Percentiles rank a stretch among this genome's conserved stretches.
Evolutionary conservation across 2,888 invertebrate species (phyloP).

Genomic region (Sphaeridia pumilis): DNA sequence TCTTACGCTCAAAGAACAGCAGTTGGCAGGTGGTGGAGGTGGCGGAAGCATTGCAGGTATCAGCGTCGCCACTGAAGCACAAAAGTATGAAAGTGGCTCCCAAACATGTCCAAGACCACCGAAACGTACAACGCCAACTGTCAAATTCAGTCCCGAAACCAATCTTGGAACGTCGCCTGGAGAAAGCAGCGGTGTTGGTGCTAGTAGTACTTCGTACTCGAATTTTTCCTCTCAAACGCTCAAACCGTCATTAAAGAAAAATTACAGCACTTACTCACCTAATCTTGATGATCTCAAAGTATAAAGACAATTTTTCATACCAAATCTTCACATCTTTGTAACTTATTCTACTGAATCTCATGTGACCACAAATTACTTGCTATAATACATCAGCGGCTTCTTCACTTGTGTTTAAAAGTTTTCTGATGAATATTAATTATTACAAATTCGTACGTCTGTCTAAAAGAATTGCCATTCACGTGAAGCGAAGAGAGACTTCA

Average conservation of each 20-base stretch:
- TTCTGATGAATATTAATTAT: too few species aligned
- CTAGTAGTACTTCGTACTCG: slow-evolving; percentile 1
- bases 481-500: too few species aligned
- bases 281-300: slow-evolving; percentile 33
- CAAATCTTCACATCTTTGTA: too few species aligned
- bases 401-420: too few species aligned
- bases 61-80: background rate
- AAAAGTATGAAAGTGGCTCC: slow-evolving; percentile 28
- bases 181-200: slow-evolving; percentile 13
- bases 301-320: slow-evolving; percentile 12
- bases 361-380: too few species aligned
- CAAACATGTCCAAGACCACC: slow-evolving; percentile 33
- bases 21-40: slow-evolving; percentile 9
- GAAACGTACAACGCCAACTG: slow-evolving; percentile 32
- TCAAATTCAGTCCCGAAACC: slow-evolving; percentile 34
- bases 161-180: slow-evolving; percentile 20
- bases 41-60: background rate
- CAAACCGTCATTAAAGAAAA: slow-evolving; percentile 35
- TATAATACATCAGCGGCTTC: too few species aligned
- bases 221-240: slow-evolving; percentile 27
- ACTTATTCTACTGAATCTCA: too few species aligned
- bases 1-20: slow-evolving; percentile 33
- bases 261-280: slow-evolving; percentile 32
- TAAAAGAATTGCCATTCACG: too few species aligned
- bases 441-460: too few species aligned